phyloP scores from a whole-genome alignment of 2,888 invertebrate species.

The Pantelozetes paolii region DNA sequence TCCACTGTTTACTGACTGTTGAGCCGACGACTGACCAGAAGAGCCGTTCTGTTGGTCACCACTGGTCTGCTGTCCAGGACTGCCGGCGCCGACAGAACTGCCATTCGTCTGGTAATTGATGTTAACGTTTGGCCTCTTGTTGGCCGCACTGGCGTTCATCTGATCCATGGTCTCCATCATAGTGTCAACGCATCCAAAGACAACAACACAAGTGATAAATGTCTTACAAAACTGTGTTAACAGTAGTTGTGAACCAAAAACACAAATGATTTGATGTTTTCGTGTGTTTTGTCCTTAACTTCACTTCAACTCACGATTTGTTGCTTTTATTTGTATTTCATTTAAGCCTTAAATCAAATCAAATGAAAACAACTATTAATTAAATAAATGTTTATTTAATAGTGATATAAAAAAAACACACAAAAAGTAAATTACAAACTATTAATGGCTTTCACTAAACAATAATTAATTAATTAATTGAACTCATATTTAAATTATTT shows the following conservation, averaged over 20 bases:
- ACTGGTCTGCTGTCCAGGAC: background rate
- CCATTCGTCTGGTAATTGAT: background rate
- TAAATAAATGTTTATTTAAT: too few species aligned
- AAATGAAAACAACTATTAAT: too few species aligned
- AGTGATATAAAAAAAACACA: too few species aligned
- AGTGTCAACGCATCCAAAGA: background rate
- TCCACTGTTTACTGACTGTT: background rate
- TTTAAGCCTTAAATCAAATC: too few species aligned
- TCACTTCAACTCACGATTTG: too few species aligned
- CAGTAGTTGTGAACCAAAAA: background rate
- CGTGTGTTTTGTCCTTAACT: too few species aligned
- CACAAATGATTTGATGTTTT: background rate
- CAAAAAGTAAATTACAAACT: too few species aligned
- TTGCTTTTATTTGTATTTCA: too few species aligned
- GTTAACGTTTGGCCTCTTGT: background rate
- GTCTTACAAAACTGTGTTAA: background rate
- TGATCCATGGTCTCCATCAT: conserved; percentile 14
- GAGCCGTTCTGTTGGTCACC: background rate
- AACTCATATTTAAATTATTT: background rate
- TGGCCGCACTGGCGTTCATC: background rate
- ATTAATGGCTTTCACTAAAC: too few species aligned
- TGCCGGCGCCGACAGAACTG: background rate
- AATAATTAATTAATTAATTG: too few species aligned
- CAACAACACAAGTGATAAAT: background rate
- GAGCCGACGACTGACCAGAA: background rate